phyloP scores from a whole-genome alignment of 2,113 vertebrate genomes.

The Vulpes vulpes region DNA sequence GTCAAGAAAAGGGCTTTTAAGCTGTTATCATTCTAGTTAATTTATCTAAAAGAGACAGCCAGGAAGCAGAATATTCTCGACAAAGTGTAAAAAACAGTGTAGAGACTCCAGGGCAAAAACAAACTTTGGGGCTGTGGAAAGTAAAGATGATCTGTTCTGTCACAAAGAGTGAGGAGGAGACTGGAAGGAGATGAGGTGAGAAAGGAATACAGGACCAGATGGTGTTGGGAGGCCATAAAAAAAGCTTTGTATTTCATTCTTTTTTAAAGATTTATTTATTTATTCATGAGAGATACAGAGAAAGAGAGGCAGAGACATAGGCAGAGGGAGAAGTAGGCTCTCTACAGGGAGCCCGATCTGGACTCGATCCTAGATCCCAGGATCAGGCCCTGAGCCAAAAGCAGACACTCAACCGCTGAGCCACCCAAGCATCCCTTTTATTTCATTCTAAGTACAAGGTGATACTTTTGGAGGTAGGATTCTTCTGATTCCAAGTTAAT shows the following conservation, averaged over 20 bases:
- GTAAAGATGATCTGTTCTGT: neutral
- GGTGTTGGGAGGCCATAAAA: neutral
- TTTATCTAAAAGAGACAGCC: neutral
- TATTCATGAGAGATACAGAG: too few species aligned
- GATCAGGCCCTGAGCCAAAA: too few species aligned
- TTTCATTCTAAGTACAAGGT: neutral
- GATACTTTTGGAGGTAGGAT: neutral
- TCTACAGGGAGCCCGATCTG: too few species aligned
- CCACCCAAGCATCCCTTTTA: neutral
- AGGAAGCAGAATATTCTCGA: neutral
- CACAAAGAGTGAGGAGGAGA: neutral
- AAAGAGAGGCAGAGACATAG: too few species aligned
- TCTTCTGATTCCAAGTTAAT: neutral
- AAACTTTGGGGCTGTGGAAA: neutral
- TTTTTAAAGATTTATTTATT: too few species aligned
- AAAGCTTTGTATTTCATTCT: neutral
- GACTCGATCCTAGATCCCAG: too few species aligned
- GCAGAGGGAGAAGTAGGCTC: too few species aligned
- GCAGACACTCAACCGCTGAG: too few species aligned
- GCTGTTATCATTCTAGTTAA: neutral
- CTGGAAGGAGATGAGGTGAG: neutral
- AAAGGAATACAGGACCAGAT: neutral
- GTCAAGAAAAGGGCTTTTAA: neutral
- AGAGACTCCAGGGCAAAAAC: neutral
- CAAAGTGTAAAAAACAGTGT: neutral